Conservation (phyloP, 2,797 vertebrate species). For the Fistularia tabacaria region DNA sequence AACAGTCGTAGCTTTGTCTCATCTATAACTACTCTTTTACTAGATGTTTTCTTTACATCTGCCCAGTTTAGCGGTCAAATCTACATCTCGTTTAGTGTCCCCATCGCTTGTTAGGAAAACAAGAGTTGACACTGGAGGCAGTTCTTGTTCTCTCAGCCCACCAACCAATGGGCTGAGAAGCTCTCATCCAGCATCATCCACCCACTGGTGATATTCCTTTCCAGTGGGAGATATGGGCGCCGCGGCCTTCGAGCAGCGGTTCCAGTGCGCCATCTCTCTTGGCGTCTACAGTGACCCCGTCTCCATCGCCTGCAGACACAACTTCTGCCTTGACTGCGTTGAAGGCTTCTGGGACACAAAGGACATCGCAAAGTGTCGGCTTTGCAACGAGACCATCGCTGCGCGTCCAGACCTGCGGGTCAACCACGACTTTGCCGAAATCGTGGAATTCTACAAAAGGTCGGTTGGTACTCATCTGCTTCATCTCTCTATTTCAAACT, state of each 20-base stretch:
- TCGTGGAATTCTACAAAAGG: constrained; percentile 32
- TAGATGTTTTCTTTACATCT: too few species aligned
- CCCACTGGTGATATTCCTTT: background rate
- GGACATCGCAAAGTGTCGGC: constrained; percentile 32
- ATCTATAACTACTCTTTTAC: too few species aligned
- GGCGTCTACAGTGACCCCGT: constrained; percentile 45
- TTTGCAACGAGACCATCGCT: constrained; percentile 55
- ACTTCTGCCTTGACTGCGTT: constrained; percentile 62
- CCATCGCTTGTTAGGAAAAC: too few species aligned
- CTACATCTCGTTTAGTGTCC: too few species aligned
- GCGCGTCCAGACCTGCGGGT: constrained; percentile 37
- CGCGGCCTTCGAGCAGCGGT: constrained; percentile 15
- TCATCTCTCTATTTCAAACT: too few species aligned
- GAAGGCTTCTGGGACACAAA: constrained; percentile 40
- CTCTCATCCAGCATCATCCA: too few species aligned
- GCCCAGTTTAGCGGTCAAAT: too few species aligned
- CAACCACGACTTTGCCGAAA: constrained; percentile 32
- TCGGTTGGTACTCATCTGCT: constrained; percentile 1
- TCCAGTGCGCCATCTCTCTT: constrained; percentile 62
- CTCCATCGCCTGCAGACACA: constrained; percentile 62
- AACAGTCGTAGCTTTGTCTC: too few species aligned
- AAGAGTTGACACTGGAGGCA: too few species aligned
- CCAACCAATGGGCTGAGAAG: too few species aligned
- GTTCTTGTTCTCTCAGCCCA: too few species aligned
- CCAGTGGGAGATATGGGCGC: constrained; percentile 9